Conservation (phyloP, 1,140 invertebrate species). For the Arctopsyche grandis region DNA sequence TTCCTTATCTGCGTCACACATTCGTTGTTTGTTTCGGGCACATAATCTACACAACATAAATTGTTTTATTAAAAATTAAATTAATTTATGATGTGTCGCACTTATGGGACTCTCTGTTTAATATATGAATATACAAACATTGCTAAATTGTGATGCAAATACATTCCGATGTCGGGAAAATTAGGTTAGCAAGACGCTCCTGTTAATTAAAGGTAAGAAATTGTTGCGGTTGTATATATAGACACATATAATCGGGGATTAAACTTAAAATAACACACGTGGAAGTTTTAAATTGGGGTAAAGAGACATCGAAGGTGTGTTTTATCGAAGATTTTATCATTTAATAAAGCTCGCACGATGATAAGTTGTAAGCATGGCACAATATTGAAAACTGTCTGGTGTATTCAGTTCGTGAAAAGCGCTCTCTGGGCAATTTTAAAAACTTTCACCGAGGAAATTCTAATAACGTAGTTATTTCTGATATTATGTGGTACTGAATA, state of each 20-base stretch:
- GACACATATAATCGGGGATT: neutral
- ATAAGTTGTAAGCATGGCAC: neutral
- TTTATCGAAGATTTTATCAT: neutral
- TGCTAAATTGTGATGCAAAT: constrained; percentile 15
- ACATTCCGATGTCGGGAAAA: constrained; percentile 28
- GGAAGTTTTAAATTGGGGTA: too few species aligned
- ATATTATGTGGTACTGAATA: too few species aligned
- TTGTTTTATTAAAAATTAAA: too few species aligned
- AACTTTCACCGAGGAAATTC: too few species aligned
- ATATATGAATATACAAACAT: neutral
- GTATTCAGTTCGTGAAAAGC: neutral
- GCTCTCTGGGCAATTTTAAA: too few species aligned
- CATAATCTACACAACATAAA: too few species aligned
- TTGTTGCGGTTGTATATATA: neutral
- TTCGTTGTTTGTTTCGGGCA: too few species aligned
- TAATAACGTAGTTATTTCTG: too few species aligned
- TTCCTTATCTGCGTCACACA: too few species aligned
- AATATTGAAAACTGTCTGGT: neutral
- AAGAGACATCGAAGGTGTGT: neutral
- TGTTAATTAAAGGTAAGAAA: constrained; percentile 26
- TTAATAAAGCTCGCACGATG: neutral
- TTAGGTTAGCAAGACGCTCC: constrained; percentile 21
- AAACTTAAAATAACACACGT: too few species aligned
- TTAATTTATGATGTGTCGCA: too few species aligned
- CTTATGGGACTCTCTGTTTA: too few species aligned